Conservation (phyloP, 1,140 invertebrate genomes). For the Pentalonia nigronervosa region DNA sequence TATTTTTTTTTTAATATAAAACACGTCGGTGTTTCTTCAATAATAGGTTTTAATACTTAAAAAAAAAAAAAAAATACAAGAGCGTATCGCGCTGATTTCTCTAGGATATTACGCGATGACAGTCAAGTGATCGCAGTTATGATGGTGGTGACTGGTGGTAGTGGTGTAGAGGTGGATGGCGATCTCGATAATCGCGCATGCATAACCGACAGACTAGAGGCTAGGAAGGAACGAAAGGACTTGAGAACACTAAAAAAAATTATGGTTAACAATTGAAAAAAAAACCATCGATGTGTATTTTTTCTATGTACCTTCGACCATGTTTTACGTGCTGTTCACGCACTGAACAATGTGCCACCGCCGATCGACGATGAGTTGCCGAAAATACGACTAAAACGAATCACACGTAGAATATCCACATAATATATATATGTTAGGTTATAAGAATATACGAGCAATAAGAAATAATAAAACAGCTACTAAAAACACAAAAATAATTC, state of each 20-base stretch:
- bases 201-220: conserved; percentile 28
- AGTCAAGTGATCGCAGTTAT: background rate
- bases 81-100: conserved; percentile 49
- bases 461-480: background rate
- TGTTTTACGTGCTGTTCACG: background rate
- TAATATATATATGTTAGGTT: background rate
- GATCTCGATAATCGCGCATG: conserved; percentile 50
- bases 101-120: conserved; percentile 44
- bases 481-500: background rate
- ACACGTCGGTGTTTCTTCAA: conserved; percentile 8
- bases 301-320: background rate
- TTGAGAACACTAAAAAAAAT: background rate
- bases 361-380: background rate
- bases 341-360: background rate
- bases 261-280: conserved; percentile 31
- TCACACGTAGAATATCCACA: background rate
- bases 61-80: background rate
- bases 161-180: background rate
- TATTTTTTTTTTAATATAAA: conserved; percentile 15
- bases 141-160: background rate
- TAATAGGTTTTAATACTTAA: conserved; percentile 26
- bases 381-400: conserved; percentile 43
- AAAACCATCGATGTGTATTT: background rate
- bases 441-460: background rate
- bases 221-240: background rate